Evolutionary conservation across 2,113 vertebrate genomes (phyloP).

Genomic region (Helogale parvula): DNA sequence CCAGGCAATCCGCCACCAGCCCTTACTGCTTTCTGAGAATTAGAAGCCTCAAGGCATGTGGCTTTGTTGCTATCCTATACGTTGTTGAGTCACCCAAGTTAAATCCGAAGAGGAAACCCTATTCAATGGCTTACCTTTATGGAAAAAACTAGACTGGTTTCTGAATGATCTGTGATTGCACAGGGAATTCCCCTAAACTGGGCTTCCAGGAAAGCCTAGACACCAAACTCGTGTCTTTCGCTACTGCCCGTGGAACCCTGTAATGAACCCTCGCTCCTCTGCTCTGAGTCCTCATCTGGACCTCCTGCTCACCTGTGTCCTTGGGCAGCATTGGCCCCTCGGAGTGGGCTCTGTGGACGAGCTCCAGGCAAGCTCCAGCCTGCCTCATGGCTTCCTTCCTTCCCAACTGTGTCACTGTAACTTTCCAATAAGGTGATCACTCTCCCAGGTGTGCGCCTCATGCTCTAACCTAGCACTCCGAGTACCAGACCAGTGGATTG

Average conservation of each 20-base stretch:
- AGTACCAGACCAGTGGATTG: not conserved
- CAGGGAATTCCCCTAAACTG: not conserved
- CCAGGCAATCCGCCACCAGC: not conserved
- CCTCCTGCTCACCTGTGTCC: not conserved
- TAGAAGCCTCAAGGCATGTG: not conserved
- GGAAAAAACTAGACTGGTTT: not conserved
- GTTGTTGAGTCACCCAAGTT: not conserved
- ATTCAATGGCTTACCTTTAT: not conserved
- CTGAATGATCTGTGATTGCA: not conserved
- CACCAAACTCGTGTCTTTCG: not conserved
- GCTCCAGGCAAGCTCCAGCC: not conserved
- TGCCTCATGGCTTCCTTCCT: not conserved
- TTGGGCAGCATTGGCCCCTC: not conserved
- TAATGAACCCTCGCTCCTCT: not conserved
- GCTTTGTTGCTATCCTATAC: not conserved
- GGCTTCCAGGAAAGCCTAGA: not conserved
- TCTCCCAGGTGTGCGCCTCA: not conserved
- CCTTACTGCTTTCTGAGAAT: not conserved
- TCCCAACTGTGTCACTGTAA: not conserved
- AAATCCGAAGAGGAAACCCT: slow-evolving; percentile 37
- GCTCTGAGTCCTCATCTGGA: too few species aligned
- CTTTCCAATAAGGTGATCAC: not conserved
- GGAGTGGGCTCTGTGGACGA: not conserved
- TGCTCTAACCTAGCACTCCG: not conserved
- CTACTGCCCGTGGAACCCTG: not conserved